Evolutionary conservation across 2,888 invertebrate genomes (phyloP), one percentile per base, ranked within the genome.

Genomic region (Pyrocoelia pectoralis): DNA sequence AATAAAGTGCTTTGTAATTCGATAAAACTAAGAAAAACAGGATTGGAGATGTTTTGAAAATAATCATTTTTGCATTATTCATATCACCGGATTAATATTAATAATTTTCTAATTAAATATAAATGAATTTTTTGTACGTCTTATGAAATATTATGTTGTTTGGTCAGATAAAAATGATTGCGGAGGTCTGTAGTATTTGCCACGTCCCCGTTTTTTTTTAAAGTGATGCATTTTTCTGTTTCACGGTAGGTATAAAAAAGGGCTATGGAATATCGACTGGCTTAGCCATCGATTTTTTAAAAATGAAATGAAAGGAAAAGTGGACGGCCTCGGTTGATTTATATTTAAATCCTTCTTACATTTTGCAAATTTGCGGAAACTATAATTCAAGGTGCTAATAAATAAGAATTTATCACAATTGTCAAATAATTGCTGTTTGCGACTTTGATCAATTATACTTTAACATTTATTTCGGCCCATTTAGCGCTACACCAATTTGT

Each of bases 21-120:
- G 24, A 8, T 24, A 24, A 24, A 56, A 48, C 15, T 8, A 29
- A 15, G 50, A 52, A 12, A 54, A 29, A 55, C 56, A 38, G 33
- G 56, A 48, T 49, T 51, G 41, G 57, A 58, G 56, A 59, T 60
- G 60, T 60, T 60, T 60, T 49, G 50, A 61, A 55, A 61, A 61
- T 41, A 60, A 53, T 54, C 46, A 40, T 49, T 43, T 61, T 69
- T 70, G 69, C 68, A 70, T 70, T 64, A 70, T 69, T 69, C 69
- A 70, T 70, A 2, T 33, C 33, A n/a, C 33, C 8, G 2, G n/a
- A 33, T 33, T 33, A 33, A 33, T 33, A 33, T 33, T 33, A 33
- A 33, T 33, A 33, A 3, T n/a, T 33, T 33, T 8, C 8, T 10
- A 33, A 33, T 33, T 33, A 33, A 33, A 33, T 33, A n/a, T n/a